phyloP scores from a whole-genome alignment of 2,113 vertebrate genomes.

The Trogon melanurus region DNA sequence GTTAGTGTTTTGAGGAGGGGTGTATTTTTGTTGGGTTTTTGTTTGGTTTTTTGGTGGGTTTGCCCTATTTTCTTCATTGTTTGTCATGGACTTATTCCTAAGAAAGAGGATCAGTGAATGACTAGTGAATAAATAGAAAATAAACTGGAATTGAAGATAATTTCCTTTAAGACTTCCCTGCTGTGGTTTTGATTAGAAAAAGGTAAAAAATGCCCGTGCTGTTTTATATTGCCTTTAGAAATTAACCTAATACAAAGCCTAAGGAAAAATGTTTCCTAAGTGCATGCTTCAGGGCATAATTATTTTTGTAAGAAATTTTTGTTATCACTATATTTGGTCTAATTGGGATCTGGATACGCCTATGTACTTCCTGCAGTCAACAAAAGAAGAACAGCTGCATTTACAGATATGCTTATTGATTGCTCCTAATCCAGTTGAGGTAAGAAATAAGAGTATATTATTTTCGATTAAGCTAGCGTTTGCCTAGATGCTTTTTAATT shows the following conservation, averaged over 20 bases:
- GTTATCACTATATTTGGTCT: background rate
- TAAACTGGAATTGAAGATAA: background rate
- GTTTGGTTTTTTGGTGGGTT: background rate
- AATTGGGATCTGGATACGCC: conserved; percentile 42
- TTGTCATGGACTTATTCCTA: background rate
- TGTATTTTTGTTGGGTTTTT: background rate
- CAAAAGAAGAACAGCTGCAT: conserved; percentile 61
- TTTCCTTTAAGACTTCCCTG: background rate
- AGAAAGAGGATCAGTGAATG: background rate
- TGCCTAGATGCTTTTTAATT: background rate
- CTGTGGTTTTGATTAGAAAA: background rate
- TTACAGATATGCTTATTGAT: background rate
- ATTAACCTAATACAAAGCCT: background rate
- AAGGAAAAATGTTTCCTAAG: background rate
- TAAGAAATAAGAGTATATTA: conserved; percentile 11
- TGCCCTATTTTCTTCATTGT: background rate
- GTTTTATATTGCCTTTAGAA: background rate
- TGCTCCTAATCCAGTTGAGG: background rate
- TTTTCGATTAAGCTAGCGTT: background rate
- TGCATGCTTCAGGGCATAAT: background rate
- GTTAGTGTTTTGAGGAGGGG: background rate
- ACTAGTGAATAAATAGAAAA: background rate
- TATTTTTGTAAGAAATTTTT: conserved; percentile 1
- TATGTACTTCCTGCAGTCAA: conserved; percentile 61
- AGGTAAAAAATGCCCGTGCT: background rate